phyloP scores from a whole-genome alignment of 2,797 vertebrate genomes.

The Gymnothorax javanicus region DNA sequence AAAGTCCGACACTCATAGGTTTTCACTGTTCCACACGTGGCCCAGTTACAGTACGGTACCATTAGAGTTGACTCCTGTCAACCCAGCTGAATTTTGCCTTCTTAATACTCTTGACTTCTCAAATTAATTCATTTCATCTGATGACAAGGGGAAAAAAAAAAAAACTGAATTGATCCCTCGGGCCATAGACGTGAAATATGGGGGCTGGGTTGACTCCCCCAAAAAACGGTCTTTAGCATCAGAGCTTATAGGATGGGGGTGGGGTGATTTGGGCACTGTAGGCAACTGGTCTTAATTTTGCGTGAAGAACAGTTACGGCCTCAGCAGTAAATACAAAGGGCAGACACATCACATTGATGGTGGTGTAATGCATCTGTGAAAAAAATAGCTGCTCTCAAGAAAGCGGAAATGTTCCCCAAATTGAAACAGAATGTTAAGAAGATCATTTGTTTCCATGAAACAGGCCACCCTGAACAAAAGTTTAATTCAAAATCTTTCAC shows the following conservation, averaged over 20 bases:
- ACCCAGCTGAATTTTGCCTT: neutral
- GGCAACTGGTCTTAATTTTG: constrained; percentile 50
- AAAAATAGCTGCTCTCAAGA: constrained; percentile 40
- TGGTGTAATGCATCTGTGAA: constrained; percentile 30
- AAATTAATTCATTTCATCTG: neutral
- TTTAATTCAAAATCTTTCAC: constrained; percentile 48
- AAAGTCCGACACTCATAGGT: neutral
- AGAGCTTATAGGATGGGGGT: constrained; percentile 37
- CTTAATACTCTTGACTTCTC: neutral
- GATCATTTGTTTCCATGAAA: constrained; percentile 35
- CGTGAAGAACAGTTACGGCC: constrained; percentile 42
- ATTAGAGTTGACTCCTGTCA: neutral
- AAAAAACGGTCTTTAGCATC: constrained; percentile 55
- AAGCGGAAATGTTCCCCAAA: constrained; percentile 46
- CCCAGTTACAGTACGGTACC: neutral
- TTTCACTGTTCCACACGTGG: neutral
- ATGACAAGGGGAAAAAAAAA: neutral
- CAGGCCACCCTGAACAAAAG: constrained; percentile 50
- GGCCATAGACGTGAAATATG: constrained; percentile 36
- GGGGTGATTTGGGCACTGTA: constrained; percentile 19
- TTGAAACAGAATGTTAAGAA: constrained; percentile 33
- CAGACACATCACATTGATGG: constrained; percentile 14
- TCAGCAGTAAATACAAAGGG: neutral
- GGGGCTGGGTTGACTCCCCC: constrained; percentile 45
- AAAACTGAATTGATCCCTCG: constrained; percentile 30